Percentiles rank a stretch among this genome's conserved stretches.
Evolutionary conservation across 2,888 invertebrate genomes (phyloP).

Genomic region (Marronus borbonicus): DNA sequence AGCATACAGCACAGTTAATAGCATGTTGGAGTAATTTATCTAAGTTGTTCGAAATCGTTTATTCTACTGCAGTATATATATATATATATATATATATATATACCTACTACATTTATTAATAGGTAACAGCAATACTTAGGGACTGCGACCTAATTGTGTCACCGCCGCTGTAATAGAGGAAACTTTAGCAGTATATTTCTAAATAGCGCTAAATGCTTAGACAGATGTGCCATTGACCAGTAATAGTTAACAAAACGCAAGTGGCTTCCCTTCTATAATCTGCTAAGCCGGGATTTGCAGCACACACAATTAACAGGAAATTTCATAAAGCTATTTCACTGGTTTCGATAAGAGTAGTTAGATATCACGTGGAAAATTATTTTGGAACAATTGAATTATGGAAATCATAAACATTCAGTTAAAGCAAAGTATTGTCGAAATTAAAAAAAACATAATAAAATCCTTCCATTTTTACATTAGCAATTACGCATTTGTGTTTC

Average conservation of each 20-base stretch:
- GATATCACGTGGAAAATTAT: too few relatives aligned
- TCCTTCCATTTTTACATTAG: too few relatives aligned
- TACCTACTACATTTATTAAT: neutral
- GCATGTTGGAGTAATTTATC: neutral
- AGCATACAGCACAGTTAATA: neutral
- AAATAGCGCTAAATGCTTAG: conserved; percentile 25
- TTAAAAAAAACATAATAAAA: too few relatives aligned
- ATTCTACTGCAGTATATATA: neutral
- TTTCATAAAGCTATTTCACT: neutral
- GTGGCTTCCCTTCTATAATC: conserved; percentile 3
- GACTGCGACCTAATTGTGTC: conserved; percentile 14
- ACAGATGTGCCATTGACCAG: conserved; percentile 9
- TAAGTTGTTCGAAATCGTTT: neutral
- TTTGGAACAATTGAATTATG: too few relatives aligned
- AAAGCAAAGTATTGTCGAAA: too few relatives aligned
- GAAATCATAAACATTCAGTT: too few relatives aligned
- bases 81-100: neutral
- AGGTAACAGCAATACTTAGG: too few relatives aligned
- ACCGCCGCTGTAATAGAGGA: neutral
- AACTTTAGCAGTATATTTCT: conserved; percentile 1
- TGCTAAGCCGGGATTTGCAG: neutral
- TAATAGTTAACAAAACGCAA: conserved; percentile 7
- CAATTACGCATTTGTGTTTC: too few relatives aligned
- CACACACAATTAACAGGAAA: neutral
- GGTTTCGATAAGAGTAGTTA: too few relatives aligned